Base-by-base conservation (phyloP, 2,888 invertebrate species). In the Drosophila algonquin region DNA sequence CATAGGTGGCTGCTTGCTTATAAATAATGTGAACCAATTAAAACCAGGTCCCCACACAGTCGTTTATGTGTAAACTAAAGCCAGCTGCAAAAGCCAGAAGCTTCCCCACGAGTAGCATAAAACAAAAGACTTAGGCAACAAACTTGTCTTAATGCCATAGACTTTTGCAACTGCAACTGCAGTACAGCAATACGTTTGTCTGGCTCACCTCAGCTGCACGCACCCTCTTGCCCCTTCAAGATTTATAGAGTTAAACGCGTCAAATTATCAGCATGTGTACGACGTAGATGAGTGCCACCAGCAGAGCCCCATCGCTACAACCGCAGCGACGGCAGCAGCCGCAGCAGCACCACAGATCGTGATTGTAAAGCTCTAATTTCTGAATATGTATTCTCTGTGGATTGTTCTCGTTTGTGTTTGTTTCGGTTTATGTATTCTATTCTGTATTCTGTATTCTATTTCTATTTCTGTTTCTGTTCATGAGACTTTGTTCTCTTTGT, bases 121-220 rank as follows among this genome's bases (percentile, higher is more conserved):
- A 79, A 79, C 76, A 83, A 88, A 85, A 89, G 75, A 84, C 81
- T 83, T 77, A 75, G 79, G 73, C 85, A 82, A 80, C 85, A 67
- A 85, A 87, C 87, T 72, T 70, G 87, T 58, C n/a, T 68, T 56
- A 54, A 32, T 60, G 61, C 32, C 51, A 46, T 48, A 30, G 30
- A 62, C 45, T 54, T 47, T 59, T 69, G 24, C 54, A 52, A 45
- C 46, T 12, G 27, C 45, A 10, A 40, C 14, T 40, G 7, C 14
- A 32, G 32, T 35, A 12, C 12, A 40, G 14, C 14, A 40, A 14
- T 18, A 44, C 27, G 27, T 50, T 35, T 63, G 40, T 65, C 32
- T 30, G 30, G 68, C 35, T 64, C 47, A 40, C 64, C 64, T 64
- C 48, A 48, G 24, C 35, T 48, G 64, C 57, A 70, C 69, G 64